These are phyloP conservation scores for Agapornis roseicollis DNA, from an alignment of 2,113 vertebrate genomes.

Conservation along the genomic window DNA sequence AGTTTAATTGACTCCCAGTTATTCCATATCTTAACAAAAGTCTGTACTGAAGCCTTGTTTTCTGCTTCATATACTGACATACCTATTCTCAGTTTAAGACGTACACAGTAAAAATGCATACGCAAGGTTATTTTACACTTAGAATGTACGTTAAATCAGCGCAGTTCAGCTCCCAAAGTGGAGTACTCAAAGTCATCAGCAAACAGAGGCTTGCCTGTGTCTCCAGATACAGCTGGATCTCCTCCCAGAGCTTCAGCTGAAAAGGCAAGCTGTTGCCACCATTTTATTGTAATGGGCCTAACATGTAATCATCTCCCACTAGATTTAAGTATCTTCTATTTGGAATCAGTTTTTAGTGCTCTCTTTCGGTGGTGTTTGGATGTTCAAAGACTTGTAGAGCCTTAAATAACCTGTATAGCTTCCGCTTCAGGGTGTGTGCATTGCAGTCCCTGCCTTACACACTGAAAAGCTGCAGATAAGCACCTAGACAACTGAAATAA, in stretches of 20 bases:
- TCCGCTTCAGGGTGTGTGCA: neutral
- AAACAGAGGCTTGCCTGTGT: neutral
- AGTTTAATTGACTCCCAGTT: conserved; percentile 52
- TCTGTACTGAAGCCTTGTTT: neutral
- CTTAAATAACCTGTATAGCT: neutral
- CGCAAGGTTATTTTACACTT: neutral
- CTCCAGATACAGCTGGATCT: neutral
- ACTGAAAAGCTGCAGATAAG: neutral
- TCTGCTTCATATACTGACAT: neutral
- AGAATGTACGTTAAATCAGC: fast-evolving
- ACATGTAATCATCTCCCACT: neutral
- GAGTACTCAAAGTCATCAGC: neutral
- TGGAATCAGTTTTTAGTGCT: neutral
- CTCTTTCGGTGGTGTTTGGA: neutral
- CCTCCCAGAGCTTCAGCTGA: neutral
- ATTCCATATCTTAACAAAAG: neutral
- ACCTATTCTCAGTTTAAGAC: neutral
- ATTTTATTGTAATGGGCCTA: neutral
- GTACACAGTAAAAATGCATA: neutral
- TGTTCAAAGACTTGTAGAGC: neutral
- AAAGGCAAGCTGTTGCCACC: neutral
- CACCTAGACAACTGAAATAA: neutral
- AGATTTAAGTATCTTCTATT: neutral
- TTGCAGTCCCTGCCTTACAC: neutral
- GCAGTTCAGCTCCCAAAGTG: fast-evolving